phyloP scores from a whole-genome alignment of 1,140 invertebrate genomes.

The Papilio xuthus region DNA sequence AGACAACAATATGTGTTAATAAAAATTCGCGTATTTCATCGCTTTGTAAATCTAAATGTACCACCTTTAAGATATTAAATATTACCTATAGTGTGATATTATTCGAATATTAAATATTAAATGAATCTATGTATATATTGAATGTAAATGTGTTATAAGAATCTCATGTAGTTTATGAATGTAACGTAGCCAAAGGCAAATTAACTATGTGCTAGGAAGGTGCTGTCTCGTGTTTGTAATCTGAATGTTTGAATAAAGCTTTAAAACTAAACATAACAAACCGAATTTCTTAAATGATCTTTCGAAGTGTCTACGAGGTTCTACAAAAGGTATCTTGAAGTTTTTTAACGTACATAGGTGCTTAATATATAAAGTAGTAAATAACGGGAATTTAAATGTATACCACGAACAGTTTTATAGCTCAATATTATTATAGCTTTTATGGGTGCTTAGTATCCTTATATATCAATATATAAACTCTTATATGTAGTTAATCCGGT shows the following conservation, averaged over 20 bases:
- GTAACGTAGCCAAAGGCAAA: slow-evolving; percentile 73
- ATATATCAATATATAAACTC: slow-evolving; percentile 26
- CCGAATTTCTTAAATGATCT: slow-evolving; percentile 57
- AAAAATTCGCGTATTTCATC: not conserved
- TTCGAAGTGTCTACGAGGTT: slow-evolving; percentile 25
- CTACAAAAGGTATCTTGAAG: slow-evolving; percentile 13
- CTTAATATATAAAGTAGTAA: slow-evolving; percentile 31
- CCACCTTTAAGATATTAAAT: slow-evolving; percentile 47
- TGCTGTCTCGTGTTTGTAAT: slow-evolving; percentile 69
- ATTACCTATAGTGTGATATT: slow-evolving; percentile 37
- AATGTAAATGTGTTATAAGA: slow-evolving; percentile 51
- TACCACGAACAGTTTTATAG: slow-evolving; percentile 15
- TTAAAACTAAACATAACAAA: slow-evolving; percentile 61
- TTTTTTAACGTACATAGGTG: slow-evolving; percentile 15
- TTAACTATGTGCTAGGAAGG: slow-evolving; percentile 68
- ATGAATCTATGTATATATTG: slow-evolving; percentile 62
- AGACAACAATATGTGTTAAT: not conserved
- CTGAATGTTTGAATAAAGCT: slow-evolving; percentile 61
- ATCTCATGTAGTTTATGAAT: slow-evolving; percentile 53
- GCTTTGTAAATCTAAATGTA: slow-evolving; percentile 42
- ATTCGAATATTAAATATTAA: slow-evolving; percentile 19
- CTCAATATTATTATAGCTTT: slow-evolving; percentile 25
- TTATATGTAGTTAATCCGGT: not conserved
- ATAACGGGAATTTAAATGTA: slow-evolving; percentile 10
- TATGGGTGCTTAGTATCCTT: slow-evolving; percentile 12